Conservation (phyloP, 2,113 vertebrate genomes). For the Elanus axillaris region DNA sequence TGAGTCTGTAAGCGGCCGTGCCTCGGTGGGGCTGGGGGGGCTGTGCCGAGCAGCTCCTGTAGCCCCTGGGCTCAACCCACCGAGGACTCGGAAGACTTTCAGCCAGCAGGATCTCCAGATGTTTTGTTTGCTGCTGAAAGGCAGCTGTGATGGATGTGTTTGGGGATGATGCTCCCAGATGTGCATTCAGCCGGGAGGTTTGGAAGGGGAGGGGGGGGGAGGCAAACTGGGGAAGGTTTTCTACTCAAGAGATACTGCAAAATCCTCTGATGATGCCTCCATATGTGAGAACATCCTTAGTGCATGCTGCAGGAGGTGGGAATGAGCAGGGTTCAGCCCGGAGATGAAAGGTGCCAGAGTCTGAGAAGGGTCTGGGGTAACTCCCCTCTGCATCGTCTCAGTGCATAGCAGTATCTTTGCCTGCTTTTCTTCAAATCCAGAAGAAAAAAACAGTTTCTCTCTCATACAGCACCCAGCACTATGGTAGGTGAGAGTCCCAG, state of each 20-base stretch:
- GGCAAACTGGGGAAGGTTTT: neutral
- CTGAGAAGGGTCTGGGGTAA: neutral
- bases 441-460: neutral
- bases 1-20: too few relatives aligned
- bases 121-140: neutral
- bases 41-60: neutral
- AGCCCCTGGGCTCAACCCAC: neutral
- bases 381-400: rapidly evolving
- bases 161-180: neutral
- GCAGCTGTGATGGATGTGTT: neutral
- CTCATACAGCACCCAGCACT: neutral
- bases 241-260: neutral
- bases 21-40: rapidly evolving
- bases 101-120: neutral
- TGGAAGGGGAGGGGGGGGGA: neutral
- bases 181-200: neutral
- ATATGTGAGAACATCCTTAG: neutral
- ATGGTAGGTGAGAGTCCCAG: neutral
- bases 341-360: neutral
- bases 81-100: rapidly evolving
- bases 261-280: neutral
- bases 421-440: neutral
- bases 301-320: neutral
- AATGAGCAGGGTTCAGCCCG: neutral
- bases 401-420: neutral